These are phyloP conservation scores for Leptonema lineaticorne DNA, from an alignment of 1,140 invertebrate species.

Conservation along the genomic window DNA sequence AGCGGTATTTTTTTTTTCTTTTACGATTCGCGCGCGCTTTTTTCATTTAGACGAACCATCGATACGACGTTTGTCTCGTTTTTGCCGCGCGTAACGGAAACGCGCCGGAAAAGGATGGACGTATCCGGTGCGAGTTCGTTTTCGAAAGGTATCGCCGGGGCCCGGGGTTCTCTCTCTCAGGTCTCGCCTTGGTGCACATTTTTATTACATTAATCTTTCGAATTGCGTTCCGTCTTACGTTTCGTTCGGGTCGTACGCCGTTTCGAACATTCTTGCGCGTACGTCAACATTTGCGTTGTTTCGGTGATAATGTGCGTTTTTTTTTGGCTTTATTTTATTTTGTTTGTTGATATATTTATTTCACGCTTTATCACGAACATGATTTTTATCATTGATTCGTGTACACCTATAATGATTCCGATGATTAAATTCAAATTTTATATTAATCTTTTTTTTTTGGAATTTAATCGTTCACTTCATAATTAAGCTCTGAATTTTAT, in stretches of 20 bases:
- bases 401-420: neutral
- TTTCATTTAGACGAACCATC: neutral
- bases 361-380: too few relatives aligned
- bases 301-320: neutral
- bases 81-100: conserved; percentile 44
- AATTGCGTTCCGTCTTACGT: conserved; percentile 43
- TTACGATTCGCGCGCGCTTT: neutral
- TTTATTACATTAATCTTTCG: conserved; percentile 46
- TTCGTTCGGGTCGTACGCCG: neutral
- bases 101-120: conserved; percentile 56
- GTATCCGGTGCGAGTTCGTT: conserved; percentile 48
- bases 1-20: neutral
- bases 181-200: conserved; percentile 55
- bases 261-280: neutral
- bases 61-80: conserved; percentile 50
- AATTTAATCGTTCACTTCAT: too few relatives aligned
- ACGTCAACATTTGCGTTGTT: neutral
- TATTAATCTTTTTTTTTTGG: too few relatives aligned
- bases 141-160: conserved; percentile 38
- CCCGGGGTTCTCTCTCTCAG: conserved; percentile 41
- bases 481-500: too few relatives aligned
- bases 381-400: neutral
- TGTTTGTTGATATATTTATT: too few relatives aligned
- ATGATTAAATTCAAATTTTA: neutral
- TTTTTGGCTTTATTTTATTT: neutral